A percentile compares a stretch with the other conserved stretches of the same genome.
Evolutionary conservation across 2,888 invertebrate genomes (phyloP).

Genomic region (Cheilosia vulpina): DNA sequence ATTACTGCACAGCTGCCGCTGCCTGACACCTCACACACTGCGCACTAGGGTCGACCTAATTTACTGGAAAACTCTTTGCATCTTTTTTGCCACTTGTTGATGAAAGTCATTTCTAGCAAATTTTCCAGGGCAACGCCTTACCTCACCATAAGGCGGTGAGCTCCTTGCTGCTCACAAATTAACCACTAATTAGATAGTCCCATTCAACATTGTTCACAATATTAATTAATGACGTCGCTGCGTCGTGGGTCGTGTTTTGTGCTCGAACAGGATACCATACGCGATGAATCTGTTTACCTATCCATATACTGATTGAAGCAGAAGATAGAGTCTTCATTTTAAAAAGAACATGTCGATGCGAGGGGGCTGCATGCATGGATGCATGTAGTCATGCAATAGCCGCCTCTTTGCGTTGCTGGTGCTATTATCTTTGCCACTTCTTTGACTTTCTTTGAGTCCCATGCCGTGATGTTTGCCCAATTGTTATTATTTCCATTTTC

Average conservation of each 20-base stretch:
- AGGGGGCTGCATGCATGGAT: conserved; percentile 14
- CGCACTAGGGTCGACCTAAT: conserved; percentile 25
- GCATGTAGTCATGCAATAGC: conserved; percentile 19
- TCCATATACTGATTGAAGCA: not conserved
- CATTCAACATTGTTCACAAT: conserved; percentile 10
- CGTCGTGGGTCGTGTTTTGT: not conserved
- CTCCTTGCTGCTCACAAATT: conserved; percentile 4
- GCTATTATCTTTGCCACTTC: conserved; percentile 8
- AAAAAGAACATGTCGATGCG: not conserved
- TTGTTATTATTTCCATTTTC: conserved; percentile 29
- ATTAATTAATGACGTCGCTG: conserved; percentile 24
- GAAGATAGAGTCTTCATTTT: not conserved
- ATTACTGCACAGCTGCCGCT: conserved; percentile 4
- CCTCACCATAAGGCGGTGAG: not conserved
- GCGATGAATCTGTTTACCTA: not conserved
- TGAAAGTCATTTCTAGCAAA: not conserved
- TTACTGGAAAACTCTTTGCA: conserved; percentile 9
- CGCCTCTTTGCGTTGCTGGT: not conserved
- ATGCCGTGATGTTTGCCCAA: conserved; percentile 28
- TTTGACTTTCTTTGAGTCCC: conserved; percentile 3
- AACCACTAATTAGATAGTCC: conserved; percentile 35
- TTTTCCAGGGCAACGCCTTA: not conserved
- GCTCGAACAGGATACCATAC: not conserved
- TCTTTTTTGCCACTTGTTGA: conserved; percentile 11
- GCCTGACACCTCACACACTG: not conserved